These are phyloP conservation scores for Cotesia glomerata DNA, from an alignment of 1,140 invertebrate species.

Conservation along the genomic window DNA sequence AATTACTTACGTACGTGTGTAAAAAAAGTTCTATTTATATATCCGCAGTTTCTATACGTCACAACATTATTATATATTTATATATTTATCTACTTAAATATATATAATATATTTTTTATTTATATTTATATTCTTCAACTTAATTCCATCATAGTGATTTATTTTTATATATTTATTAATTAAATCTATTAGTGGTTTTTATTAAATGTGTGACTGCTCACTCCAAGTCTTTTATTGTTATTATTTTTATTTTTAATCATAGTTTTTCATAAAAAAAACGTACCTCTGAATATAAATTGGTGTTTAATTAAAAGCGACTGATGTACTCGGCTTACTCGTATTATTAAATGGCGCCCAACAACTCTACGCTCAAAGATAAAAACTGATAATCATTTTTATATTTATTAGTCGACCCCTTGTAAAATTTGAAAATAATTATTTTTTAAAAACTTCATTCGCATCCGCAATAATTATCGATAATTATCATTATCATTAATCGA, in stretches of 20 bases:
- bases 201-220: background rate
- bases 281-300: too few relatives aligned
- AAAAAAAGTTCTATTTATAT: conserved; percentile 21
- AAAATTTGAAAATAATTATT: conserved; percentile 3
- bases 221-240: background rate
- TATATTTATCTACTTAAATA: conserved; percentile 41
- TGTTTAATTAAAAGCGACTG: background rate
- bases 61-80: conserved; percentile 47
- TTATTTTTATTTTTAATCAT: background rate
- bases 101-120: conserved; percentile 37
- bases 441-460: conserved; percentile 12
- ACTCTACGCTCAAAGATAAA: conserved; percentile 8
- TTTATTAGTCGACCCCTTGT: background rate
- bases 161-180: background rate
- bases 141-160: conserved; percentile 1
- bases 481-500: conserved; percentile 44
- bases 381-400: background rate
- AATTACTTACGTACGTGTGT: conserved; percentile 47
- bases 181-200: background rate
- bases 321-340: background rate
- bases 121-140: conserved; percentile 28
- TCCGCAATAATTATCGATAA: conserved; percentile 28
- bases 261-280: too few relatives aligned
- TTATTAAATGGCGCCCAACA: background rate
- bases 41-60: conserved; percentile 40